phyloP scores from a whole-genome alignment of 2,113 vertebrate genomes.

The Halcyon malimbica region DNA sequence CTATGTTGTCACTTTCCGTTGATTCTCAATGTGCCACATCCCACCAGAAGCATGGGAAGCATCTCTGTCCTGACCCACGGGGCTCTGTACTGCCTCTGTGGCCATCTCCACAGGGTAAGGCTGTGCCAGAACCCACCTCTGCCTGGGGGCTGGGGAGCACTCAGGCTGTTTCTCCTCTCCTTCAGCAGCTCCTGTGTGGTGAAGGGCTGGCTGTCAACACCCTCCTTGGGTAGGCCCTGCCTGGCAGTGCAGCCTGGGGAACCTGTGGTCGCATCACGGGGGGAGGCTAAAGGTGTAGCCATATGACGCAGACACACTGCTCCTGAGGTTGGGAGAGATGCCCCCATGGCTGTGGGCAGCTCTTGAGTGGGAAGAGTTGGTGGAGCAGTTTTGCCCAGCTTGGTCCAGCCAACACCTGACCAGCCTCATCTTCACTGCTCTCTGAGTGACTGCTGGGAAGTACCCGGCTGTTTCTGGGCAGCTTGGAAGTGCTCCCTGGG shows the following conservation, averaged over 20 bases:
- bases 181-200: background rate
- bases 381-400: background rate
- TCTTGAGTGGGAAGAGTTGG: background rate
- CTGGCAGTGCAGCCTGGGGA: background rate
- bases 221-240: background rate
- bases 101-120: background rate
- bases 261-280: fast-evolving
- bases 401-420: background rate
- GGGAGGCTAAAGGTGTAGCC: background rate
- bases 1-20: background rate
- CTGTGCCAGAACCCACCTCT: background rate
- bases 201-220: background rate
- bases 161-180: background rate
- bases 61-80: background rate
- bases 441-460: background rate
- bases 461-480: background rate
- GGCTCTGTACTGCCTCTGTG: background rate
- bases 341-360: background rate
- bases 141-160: background rate
- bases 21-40: background rate
- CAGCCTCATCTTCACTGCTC: background rate
- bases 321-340: background rate
- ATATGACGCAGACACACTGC: background rate
- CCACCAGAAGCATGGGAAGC: background rate
- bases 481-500: background rate